Evolutionary conservation across 2,888 invertebrate genomes (phyloP), one percentile per base, ranked within the genome.

Genomic region (Melipona bicolor): DNA sequence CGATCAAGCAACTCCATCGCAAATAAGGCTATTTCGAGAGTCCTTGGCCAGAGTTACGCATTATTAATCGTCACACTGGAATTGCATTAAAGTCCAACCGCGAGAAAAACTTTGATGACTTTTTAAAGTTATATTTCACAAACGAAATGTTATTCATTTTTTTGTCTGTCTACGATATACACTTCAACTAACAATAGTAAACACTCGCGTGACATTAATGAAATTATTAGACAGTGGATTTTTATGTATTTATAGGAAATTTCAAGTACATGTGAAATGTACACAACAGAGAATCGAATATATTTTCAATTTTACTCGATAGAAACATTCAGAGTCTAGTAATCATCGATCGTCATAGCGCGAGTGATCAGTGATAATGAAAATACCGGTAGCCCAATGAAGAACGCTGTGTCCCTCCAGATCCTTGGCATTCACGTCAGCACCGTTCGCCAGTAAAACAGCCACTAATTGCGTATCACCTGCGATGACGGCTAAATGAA

Each of bases 341-440:
- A n/a, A 15, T 59, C n/a, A 59, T 61, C 6, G 3, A 27, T 61
- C 24, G 24, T 61, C 17, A 62, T 62, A 3, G 17, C 27, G 27
- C 17, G 17, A 27, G 17, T 19, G 27, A 36, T 64, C 21, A 36
- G 9, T 4, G 13, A 24, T 6, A 3, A n/a, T n/a, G 3, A n/a
- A 43, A 65, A 71, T 94, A 99, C 99, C 99, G 88, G 99, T 98
- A 27, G 99, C 99, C 99, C 99, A 99, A 94, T 99, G 99, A 17
- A 99, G 97, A 68, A 98, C 97, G 3, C 99, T 98, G 94, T 99
- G 99, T 83, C 98, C 97, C 94, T 99, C 99, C 91, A 97, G 97
- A 95, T 99, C 99, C 88, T 97, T 96, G 68, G 98, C 97, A 94
- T 97, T 97, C 87, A 99, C 97, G 93, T 99, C 97, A 15, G 99